Evolutionary conservation across 1,140 invertebrate genomes (phyloP).

Genomic region (Nebria ingens): DNA sequence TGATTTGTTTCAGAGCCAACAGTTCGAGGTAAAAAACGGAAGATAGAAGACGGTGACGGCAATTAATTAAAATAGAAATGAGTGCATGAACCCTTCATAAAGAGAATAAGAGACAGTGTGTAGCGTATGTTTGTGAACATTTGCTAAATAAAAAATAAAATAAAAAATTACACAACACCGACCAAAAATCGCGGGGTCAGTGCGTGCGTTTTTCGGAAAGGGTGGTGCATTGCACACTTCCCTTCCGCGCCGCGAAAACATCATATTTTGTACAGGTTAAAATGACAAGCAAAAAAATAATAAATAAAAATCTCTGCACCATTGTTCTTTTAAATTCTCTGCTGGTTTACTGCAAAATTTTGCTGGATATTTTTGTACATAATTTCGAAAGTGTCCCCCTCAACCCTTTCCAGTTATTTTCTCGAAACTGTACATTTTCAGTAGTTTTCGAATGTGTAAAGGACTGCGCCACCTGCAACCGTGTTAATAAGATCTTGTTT

Average conservation of each 20-base stretch:
- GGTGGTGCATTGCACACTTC: too few relatives aligned
- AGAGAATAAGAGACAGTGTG: not conserved
- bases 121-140: conserved; percentile 4
- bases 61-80: conserved; percentile 12
- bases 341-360: too few relatives aligned
- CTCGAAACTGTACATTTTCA: too few relatives aligned
- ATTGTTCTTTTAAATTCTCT: too few relatives aligned
- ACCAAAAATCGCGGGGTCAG: not conserved
- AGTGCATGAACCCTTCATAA: not conserved
- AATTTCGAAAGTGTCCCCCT: too few relatives aligned
- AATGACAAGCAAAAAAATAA: not conserved
- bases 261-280: not conserved
- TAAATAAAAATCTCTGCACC: too few relatives aligned
- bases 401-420: too few relatives aligned
- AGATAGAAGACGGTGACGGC: conserved; percentile 49
- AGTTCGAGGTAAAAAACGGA: conserved; percentile 59
- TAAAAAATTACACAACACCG: not conserved
- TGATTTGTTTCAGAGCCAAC: conserved; percentile 35
- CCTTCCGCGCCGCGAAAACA: too few relatives aligned
- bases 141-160: not conserved
- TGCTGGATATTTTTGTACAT: too few relatives aligned
- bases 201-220: not conserved
- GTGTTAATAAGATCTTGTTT: too few relatives aligned
- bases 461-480: too few relatives aligned
- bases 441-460: too few relatives aligned